phyloP scores from a whole-genome alignment of 2,797 vertebrate genomes.

The Gymnoscopelus braueri region DNA sequence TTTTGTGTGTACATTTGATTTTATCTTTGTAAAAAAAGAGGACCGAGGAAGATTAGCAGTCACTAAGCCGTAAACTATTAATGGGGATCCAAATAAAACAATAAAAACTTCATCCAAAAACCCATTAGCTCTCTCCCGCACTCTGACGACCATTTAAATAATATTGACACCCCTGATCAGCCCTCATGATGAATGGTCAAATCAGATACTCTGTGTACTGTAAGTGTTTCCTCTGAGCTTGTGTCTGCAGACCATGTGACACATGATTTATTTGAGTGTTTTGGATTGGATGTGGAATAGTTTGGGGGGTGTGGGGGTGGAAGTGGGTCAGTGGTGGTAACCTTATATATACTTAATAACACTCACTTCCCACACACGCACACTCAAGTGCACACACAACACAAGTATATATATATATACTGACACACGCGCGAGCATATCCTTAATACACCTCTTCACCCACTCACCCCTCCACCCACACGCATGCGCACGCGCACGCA shows the following conservation, averaged over 20 bases:
- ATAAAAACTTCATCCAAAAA: slow-evolving; percentile 11
- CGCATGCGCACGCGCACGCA: too few species aligned
- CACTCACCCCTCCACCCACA: neutral
- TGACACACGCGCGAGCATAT: slow-evolving; percentile 4
- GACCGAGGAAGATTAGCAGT: too few species aligned
- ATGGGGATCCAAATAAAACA: too few species aligned
- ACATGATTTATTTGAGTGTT: slow-evolving; percentile 64
- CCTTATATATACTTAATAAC: slow-evolving; percentile 74
- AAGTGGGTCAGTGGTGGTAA: slow-evolving; percentile 73
- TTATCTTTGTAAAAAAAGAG: too few species aligned
- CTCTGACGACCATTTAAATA: slow-evolving; percentile 43
- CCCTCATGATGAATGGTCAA: slow-evolving; percentile 46
- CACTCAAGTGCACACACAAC: neutral
- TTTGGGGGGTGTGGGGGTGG: neutral
- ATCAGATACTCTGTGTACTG: slow-evolving; percentile 43
- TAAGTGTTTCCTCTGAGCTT: slow-evolving; percentile 38
- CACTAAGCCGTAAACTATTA: too few species aligned
- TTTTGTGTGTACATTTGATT: too few species aligned
- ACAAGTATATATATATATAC: neutral
- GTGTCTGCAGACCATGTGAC: slow-evolving; percentile 51
- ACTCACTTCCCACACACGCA: slow-evolving; percentile 14
- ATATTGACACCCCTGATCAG: slow-evolving; percentile 48
- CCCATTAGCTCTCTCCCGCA: slow-evolving; percentile 42
- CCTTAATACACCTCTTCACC: slow-evolving; percentile 47
- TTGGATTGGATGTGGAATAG: slow-evolving; percentile 37